Base-by-base conservation (phyloP, 2,888 invertebrate genomes). In the Panopea generosa region DNA sequence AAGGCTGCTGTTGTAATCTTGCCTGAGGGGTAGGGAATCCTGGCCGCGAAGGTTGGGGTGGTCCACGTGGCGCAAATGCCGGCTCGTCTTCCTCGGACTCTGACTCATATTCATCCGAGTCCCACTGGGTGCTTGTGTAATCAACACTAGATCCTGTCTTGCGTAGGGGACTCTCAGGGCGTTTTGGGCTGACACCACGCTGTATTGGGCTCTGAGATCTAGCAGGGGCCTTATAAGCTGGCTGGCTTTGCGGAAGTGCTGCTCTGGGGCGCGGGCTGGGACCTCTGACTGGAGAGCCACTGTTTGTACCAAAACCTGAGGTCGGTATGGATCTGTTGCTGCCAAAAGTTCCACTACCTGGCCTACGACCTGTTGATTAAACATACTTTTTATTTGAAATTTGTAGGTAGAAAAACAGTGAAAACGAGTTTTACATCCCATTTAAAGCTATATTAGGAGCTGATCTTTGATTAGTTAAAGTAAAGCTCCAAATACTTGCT, bases 11-110 rank as follows among this genome's bases (percentile, higher is more conserved):
- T 18, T 67, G 73, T 22, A 49, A 56, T 27, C 73, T 45, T 0
- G 73, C 47, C 38, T 78, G 75, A 16, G 80, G 80, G 20, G 77
- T 72, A 9, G 55, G 61, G n/a, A 65, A 52, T 9, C 79, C 75
- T n/a, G 75, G 72, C 11, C 66, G 50, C 14, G 76, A 66, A 27
- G 22, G 71, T n/a, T 63, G 62, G 22, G 68, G 68, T 20, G 73
- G 73, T 27, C 70, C 66, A 9, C 68, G 40, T 7, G 68, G 67
- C 11, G 57, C 59, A 40, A 74, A 74, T 9, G 56, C 71, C 24
- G 65, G 96, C 95, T 93, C 98, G 97, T 92, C 98, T 97, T 81
- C 79, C 26, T 84, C 84, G 2, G 77, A 68, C 7, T 85, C 84
- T 16, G 78, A 80, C 49, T 85, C 86, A 24, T 87, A 84, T 9